phyloP scores from a whole-genome alignment of 2,888 invertebrate genomes.

The Ellobium chinense region DNA sequence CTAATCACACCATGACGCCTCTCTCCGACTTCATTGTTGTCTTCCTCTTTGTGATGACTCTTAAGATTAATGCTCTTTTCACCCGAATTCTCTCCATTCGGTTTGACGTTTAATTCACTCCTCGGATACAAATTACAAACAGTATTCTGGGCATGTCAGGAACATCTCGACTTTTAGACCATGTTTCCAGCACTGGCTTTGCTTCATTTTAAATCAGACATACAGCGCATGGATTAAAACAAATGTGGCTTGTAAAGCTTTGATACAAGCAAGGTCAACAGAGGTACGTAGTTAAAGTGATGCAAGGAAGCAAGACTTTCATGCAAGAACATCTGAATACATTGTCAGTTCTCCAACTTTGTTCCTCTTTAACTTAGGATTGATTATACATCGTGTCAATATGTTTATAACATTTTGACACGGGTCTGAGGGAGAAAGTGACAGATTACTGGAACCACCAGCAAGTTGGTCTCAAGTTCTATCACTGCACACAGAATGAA shows the following conservation, averaged over 20 bases:
- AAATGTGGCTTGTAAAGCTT: too few relatives aligned
- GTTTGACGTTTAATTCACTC: not conserved
- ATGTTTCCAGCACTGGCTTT: too few relatives aligned
- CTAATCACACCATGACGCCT: constrained; percentile 1
- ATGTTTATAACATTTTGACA: too few relatives aligned
- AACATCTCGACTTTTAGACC: too few relatives aligned
- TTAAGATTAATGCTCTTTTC: not conserved
- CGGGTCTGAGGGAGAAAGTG: not conserved
- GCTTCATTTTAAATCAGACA: too few relatives aligned
- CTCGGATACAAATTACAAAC: not conserved
- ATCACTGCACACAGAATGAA: not conserved
- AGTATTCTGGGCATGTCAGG: not conserved
- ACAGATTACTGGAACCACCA: not conserved
- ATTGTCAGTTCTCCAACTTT: too few relatives aligned
- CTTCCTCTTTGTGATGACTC: not conserved
- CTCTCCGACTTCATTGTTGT: not conserved
- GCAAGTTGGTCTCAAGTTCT: too few relatives aligned
- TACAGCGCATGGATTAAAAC: not conserved
- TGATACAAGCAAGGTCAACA: too few relatives aligned
- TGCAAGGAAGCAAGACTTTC: too few relatives aligned
- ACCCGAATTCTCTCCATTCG: not conserved
- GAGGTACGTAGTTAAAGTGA: too few relatives aligned
- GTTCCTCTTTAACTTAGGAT: too few relatives aligned
- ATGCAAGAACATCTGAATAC: not conserved
- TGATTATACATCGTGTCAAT: too few relatives aligned